A percentile compares a stretch with the other conserved stretches of the same genome.
phyloP scores from a whole-genome alignment of 2,888 invertebrate species.

The Sarcophaga subvicina region DNA sequence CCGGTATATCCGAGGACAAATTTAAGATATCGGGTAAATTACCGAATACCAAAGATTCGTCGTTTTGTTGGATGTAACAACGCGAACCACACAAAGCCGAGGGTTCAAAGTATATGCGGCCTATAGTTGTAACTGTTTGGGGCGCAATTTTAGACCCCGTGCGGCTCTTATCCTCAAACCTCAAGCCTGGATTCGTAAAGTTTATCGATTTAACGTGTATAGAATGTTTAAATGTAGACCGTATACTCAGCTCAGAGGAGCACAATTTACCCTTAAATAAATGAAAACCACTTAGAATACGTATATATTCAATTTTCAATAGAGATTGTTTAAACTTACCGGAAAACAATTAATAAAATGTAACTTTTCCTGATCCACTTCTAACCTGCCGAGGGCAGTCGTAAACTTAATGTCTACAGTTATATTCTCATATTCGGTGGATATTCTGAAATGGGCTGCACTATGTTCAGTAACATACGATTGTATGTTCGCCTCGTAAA shows the following conservation, averaged over 20 bases:
- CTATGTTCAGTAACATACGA: slow-evolving; percentile 86
- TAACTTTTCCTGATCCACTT: slow-evolving; percentile 86
- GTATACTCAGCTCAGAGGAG: slow-evolving; percentile 88
- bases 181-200: slow-evolving; percentile 85
- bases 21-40: background rate
- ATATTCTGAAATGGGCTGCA: slow-evolving; percentile 87
- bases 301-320: background rate
- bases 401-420: slow-evolving; percentile 88
- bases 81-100: slow-evolving; percentile 85
- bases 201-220: slow-evolving; percentile 86
- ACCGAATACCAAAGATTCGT: slow-evolving; percentile 51
- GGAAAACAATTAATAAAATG: slow-evolving; percentile 91
- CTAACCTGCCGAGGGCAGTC: slow-evolving; percentile 89
- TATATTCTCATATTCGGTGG: slow-evolving; percentile 87
- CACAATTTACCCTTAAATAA: slow-evolving; percentile 88
- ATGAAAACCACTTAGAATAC: background rate
- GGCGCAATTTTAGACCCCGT: slow-evolving; percentile 81
- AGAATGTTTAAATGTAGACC: slow-evolving; percentile 90
- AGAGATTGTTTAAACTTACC: slow-evolving; percentile 83
- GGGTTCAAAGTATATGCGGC: slow-evolving; percentile 88
- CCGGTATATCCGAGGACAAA: slow-evolving; percentile 66
- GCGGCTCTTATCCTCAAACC: slow-evolving; percentile 82
- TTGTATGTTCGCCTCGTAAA: slow-evolving; percentile 87
- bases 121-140: slow-evolving; percentile 83
- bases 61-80: slow-evolving; percentile 76